A percentile compares a stretch with the other conserved stretches of the same genome.
These are phyloP conservation scores for Hystrix brachyura DNA, from an alignment of 2,113 vertebrate species.

Conservation along the genomic window DNA sequence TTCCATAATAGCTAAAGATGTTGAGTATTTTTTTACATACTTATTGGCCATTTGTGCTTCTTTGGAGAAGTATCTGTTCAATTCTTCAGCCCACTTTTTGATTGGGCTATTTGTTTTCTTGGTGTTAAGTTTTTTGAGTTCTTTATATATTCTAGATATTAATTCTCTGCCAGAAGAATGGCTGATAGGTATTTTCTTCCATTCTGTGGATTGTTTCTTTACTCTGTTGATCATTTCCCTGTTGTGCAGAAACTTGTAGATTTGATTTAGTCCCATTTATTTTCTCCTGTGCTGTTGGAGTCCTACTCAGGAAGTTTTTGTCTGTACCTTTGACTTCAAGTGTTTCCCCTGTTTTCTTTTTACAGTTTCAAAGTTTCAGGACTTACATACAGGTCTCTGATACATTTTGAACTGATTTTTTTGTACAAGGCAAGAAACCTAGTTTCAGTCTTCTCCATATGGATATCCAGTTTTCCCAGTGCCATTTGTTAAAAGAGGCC, in stretches of 20 bases:
- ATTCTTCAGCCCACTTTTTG: not conserved
- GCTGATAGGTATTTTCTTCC: not conserved
- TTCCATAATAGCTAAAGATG: not conserved
- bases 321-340: not conserved
- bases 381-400: not conserved
- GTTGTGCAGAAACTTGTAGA: not conserved
- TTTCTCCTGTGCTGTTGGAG: not conserved
- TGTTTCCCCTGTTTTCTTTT: not conserved
- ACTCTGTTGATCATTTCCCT: not conserved
- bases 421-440: not conserved
- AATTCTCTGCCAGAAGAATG: not conserved
- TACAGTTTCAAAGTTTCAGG: not conserved
- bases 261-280: not conserved
- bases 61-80: not conserved
- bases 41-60: not conserved
- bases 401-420: not conserved
- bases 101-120: not conserved
- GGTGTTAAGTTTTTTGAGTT: not conserved
- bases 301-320: not conserved
- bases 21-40: not conserved
- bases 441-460: not conserved
- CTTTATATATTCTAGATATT: not conserved
- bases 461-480: not conserved
- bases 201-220: not conserved
- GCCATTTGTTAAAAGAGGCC: not conserved